Conservation (phyloP, 2,888 invertebrate genomes). For the Orthosia incerta region DNA sequence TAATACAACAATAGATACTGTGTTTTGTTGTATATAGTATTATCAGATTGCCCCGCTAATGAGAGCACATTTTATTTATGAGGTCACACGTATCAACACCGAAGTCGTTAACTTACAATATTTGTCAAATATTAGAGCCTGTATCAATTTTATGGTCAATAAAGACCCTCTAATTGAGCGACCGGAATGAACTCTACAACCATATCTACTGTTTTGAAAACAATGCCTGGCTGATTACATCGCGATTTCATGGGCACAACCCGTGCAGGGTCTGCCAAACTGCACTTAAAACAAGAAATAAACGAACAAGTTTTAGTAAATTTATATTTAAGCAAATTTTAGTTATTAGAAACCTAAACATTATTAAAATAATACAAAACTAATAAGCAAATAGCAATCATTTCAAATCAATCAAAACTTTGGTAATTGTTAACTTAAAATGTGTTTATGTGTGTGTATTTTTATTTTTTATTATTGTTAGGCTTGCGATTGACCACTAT, state of each 20-base stretch:
- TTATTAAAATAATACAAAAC: no score
- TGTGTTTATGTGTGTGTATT: no score
- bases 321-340: no score
- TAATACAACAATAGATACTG: neutral
- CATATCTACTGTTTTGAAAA: neutral
- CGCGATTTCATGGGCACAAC: constrained; percentile 5
- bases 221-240: neutral
- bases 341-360: no score
- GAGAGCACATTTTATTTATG: constrained; percentile 29
- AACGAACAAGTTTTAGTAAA: no score
- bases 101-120: constrained; percentile 4
- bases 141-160: constrained; percentile 9
- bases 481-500: no score
- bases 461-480: no score
- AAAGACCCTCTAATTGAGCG: constrained; percentile 7
- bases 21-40: neutral
- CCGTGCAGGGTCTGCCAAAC: no score
- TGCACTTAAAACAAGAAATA: neutral
- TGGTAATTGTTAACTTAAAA: no score
- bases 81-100: constrained; percentile 10
- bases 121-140: constrained; percentile 9
- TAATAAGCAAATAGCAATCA: no score
- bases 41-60: constrained; percentile 22
- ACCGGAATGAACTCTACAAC: neutral
- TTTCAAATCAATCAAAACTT: no score